Evolutionary conservation across 2,888 invertebrate species (phyloP).

Genomic region (Megamerina dolium): DNA sequence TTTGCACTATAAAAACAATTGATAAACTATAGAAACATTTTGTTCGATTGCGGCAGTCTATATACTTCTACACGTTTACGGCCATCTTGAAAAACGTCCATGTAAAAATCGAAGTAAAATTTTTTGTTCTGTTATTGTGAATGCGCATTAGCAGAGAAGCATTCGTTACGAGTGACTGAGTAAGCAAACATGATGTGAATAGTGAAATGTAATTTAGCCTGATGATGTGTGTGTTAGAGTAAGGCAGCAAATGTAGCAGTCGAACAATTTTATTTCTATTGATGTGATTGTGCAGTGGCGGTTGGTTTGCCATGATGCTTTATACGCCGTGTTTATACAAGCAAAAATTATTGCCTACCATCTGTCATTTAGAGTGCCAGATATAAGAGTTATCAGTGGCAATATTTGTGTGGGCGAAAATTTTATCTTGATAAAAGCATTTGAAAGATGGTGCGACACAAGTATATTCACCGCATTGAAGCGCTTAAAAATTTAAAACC

Average conservation of each 20-base stretch:
- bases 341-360: no score
- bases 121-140: conserved; percentile 22
- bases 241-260: not conserved
- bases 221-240: not conserved
- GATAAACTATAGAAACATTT: not conserved
- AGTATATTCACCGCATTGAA: no score
- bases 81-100: conserved; percentile 19
- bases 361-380: no score
- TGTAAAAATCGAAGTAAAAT: conserved; percentile 15
- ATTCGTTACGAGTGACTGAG: not conserved
- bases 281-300: no score
- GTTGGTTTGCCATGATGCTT: no score
- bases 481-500: no score
- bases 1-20: not conserved
- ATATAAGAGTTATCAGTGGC: no score
- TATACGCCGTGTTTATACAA: no score
- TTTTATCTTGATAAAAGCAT: no score
- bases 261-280: no score
- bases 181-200: not conserved
- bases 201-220: not conserved
- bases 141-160: conserved; percentile 12
- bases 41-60: conserved; percentile 1
- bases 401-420: no score
- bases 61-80: conserved; percentile 14
- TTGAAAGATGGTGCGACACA: no score